Evolutionary conservation across 2,888 invertebrate species (phyloP).

Genomic region (Acleris holmiana): DNA sequence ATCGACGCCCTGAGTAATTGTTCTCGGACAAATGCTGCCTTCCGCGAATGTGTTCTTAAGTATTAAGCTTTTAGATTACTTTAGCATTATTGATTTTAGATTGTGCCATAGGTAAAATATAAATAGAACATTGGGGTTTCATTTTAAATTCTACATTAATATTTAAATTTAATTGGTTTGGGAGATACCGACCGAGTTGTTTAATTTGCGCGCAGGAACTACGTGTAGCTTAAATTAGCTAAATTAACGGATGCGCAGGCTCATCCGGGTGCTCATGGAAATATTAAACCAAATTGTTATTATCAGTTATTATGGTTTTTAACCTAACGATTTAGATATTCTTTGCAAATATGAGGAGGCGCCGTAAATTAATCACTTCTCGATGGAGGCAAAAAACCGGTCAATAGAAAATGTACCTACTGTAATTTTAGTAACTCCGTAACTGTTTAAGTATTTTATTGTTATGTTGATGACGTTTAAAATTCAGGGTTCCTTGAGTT

Average conservation of each 20-base stretch:
- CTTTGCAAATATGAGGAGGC: too few species aligned
- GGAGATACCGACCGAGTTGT: not conserved
- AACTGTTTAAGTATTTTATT: too few species aligned
- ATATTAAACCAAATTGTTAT: too few species aligned
- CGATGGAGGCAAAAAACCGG: too few species aligned
- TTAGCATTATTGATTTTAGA: slow-evolving; percentile 43
- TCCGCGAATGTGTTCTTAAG: slow-evolving; percentile 42
- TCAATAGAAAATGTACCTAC: too few species aligned
- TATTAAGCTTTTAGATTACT: slow-evolving; percentile 38
- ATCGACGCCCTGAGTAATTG: not conserved
- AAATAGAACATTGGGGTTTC: not conserved
- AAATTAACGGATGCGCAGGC: too few species aligned
- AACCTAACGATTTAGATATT: too few species aligned
- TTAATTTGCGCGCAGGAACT: not conserved
- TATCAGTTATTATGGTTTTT: too few species aligned
- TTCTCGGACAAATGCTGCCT: slow-evolving; percentile 41
- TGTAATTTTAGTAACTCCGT: too few species aligned
- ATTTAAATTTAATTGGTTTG: not conserved
- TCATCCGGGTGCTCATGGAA: too few species aligned
- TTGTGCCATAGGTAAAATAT: slow-evolving; percentile 49
- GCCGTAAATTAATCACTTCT: too few species aligned
- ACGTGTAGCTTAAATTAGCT: not conserved
- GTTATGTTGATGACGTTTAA: too few species aligned
- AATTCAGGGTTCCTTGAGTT: not conserved
- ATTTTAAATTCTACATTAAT: not conserved